These are phyloP conservation scores for Poeciliopsis gracilis DNA, from an alignment of 2,797 vertebrate genomes.

Conservation along the genomic window DNA sequence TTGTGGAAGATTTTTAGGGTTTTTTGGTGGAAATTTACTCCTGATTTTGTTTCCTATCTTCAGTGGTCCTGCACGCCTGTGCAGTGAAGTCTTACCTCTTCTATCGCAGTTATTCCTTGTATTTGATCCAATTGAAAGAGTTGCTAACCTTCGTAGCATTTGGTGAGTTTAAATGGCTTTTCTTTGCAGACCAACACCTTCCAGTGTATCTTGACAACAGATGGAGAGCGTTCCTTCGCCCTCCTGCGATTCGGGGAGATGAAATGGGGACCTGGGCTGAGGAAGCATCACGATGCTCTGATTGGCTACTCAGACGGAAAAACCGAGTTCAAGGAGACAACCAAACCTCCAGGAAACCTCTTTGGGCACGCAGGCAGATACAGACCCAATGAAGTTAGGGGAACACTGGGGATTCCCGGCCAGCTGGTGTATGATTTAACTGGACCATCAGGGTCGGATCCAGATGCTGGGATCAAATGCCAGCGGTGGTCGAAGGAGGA, in stretches of 20 bases:
- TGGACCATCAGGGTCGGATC: conserved; percentile 27
- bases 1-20: no score
- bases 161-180: neutral
- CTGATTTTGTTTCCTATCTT: no score
- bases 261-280: conserved; percentile 82
- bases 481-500: conserved; percentile 79
- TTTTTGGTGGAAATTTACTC: no score
- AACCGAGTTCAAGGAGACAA: conserved; percentile 71
- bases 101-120: neutral
- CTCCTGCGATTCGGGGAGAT: conserved; percentile 81
- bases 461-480: conserved; percentile 73
- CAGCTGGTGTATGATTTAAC: conserved; percentile 81
- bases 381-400: conserved; percentile 77
- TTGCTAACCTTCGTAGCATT: neutral
- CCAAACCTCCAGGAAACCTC: conserved; percentile 69
- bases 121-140: neutral
- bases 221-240: conserved; percentile 81
- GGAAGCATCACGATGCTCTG: conserved; percentile 75
- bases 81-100: neutral
- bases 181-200: conserved; percentile 83
- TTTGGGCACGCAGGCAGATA: conserved; percentile 80
- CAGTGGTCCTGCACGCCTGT: no score
- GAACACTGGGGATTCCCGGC: conserved; percentile 75
- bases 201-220: conserved; percentile 84
- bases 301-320: conserved; percentile 83